Base-by-base conservation (phyloP, 2,113 vertebrate species). In the Callaeas wilsoni region DNA sequence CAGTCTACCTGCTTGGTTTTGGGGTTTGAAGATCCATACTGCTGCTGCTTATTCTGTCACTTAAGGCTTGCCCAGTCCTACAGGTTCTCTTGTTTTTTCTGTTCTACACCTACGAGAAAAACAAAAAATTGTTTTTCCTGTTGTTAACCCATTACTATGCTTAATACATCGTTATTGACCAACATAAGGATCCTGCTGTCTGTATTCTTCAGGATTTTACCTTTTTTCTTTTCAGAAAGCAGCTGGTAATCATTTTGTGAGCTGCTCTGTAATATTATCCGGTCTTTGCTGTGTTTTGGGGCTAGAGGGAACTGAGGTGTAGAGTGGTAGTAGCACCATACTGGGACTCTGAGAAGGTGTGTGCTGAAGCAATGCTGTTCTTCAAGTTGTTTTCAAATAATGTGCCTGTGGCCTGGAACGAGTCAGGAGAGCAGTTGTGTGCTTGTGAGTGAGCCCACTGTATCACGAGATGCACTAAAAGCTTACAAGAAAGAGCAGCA, bases 401-500 rank as follows among this genome's bases (percentile, higher is more conserved):
- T 0, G 22, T 86, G 23, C 30, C 35, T 4, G 1, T 49, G 94
- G 50, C 52, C 39, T 90, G 52, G 47, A 78, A 56, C 5, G 16
- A 89, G 59, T 55, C 91, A 59, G 86, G 83, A 94, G 86, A 94
- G 64, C 55, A 81, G 33, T 73, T 12, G 3, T 42, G 13, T 95
- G 76, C 60, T 92, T 32, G 44, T 39, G 71, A 84, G 71, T 32
- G 47, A 90, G 73, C 56, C 88, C 50, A 30, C 39, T 4, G 3
- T 83, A 29, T 65, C 82, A 73, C 2, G 5, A 75, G 30, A 50
- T 81, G 19, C 39, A 39, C 47, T 67, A 33, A 78, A 78, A 93
- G 23, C 89, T 78, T 71, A 32, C 42, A 75, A 78, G 95, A 94
- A 93, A 93, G 94, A 97, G 96, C 95, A 96, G 60, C 86, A 26